Conservation (phyloP, 30 jellyfish, hydroid and myxozoan genomes). For the Haliclystus octoradiatus region DNA sequence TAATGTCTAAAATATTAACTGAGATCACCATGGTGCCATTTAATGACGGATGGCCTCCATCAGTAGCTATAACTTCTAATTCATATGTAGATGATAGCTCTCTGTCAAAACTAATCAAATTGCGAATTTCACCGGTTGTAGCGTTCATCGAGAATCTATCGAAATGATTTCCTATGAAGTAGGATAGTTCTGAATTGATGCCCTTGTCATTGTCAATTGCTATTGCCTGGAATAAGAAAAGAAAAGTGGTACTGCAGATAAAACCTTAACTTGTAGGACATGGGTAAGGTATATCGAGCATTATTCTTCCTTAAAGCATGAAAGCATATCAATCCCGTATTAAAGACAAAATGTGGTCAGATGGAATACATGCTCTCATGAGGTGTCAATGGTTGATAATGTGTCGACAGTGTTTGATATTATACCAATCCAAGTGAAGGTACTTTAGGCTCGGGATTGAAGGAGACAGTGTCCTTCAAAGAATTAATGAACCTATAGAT, state of each 20-base stretch:
- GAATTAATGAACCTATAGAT: too few species aligned
- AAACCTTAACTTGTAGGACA: neutral
- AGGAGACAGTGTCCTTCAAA: too few species aligned
- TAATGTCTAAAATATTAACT: slow-evolving; percentile 47
- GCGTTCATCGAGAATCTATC: neutral
- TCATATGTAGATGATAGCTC: slow-evolving; percentile 13
- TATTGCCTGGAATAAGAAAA: slow-evolving; percentile 13
- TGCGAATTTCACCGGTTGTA: slow-evolving; percentile 31
- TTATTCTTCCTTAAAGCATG: too few species aligned
- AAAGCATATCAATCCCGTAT: too few species aligned
- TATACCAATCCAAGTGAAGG: too few species aligned
- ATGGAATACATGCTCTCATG: too few species aligned
- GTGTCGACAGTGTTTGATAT: too few species aligned
- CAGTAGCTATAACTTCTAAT: slow-evolving; percentile 29
- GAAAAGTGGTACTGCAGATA: neutral
- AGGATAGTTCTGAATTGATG: slow-evolving; percentile 26
- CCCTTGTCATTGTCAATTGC: slow-evolving; percentile 69
- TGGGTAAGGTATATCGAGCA: too few species aligned
- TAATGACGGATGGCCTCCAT: slow-evolving; percentile 20
- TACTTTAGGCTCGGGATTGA: too few species aligned
- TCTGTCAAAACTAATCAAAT: slow-evolving; percentile 29
- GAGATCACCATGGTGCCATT: slow-evolving; percentile 19
- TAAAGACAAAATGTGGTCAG: too few species aligned
- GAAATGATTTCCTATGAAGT: slow-evolving; percentile 24
- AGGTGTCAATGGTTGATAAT: too few species aligned